Base-by-base conservation (phyloP, 2,888 invertebrate genomes). In the Diloba caeruleocephala region DNA sequence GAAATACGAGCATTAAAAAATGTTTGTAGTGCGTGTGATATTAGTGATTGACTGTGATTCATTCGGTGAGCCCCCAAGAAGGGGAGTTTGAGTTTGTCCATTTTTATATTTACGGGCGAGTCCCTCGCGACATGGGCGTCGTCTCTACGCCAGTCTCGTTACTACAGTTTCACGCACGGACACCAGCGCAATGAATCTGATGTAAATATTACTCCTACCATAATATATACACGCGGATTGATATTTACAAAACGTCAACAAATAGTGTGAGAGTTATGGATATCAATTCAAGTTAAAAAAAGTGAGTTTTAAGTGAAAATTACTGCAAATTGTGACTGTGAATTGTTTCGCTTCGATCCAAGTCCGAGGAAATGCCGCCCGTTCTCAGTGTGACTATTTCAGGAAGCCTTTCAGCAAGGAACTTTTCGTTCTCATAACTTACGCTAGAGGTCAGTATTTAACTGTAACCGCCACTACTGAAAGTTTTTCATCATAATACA, bases 41-140 rank as follows among this genome's bases (percentile, higher is more conserved):
- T 84, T 77, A 75, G 81, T 88, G 82, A 80, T 84, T 84, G 81
- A 87, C 85, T 77, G 90, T 92, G 92, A 93, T 91, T 92, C 90
- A 92, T 90, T 81, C 81, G 88, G 85, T 87, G 89, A 89, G 86
- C 88, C 88, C 89, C 81, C 82, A 69, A 76, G 90, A 91, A 92
- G 93, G 92, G 92, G 92, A 92, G 91, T 88, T 89, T 88, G 92
- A 92, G 91, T 88, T 89, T 88, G 86, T 90, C 87, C 91, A 92
- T 92, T 93, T 92, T 93, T 93, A 92, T 92, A 92, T 92, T 92
- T 93, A 90, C 88, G 88, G n/a, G 80, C 89, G 89, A 82, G 86
- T 88, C 90, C 89, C 91, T 88, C 85, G 82, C 85, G 92, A 91
- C 92, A 92, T 92, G 92, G 92, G 93, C 92, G 91, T 82, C 91